Base-by-base conservation (phyloP, 2,888 invertebrate species). In the Microplitis deprimator region DNA sequence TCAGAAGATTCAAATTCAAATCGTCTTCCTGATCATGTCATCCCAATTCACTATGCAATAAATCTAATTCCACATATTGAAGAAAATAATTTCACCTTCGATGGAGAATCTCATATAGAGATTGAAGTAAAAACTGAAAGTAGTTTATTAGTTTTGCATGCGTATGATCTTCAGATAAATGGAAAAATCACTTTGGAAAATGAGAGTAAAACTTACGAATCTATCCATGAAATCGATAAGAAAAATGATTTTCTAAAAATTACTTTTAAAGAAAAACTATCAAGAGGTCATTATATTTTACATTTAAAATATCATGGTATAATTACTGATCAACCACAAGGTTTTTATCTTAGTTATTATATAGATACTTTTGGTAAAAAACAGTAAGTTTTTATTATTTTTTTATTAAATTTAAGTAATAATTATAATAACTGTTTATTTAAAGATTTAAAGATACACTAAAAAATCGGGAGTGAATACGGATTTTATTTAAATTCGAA, bases 291-390 rank as follows among this genome's bases (percentile, higher is more conserved):
- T n/a, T 93, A 93, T 79, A 91, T 89, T 0, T 83, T 93, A n/a
- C 90, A 91, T 79, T 84, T 93, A 10, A 86, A 90, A 0, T 93
- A 92, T 84, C 85, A 87, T 13, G 93, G 93, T 8, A 86, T 84
- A 17, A 91, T 94, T 20, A 92, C 91, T 8, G 92, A 93, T 84
- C 91, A 92, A 1, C 88, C 93, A 77, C 91, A 91, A 68, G 95
- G 95, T 68, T 93, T 95, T 85, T 95, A 94, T 85, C 92, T 92
- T 83, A 94, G 93, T 81, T 92, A 91, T 67, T 95, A 95, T 83
- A 89, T 86, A 6, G 90, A 91, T 77, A 71, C 87, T 7, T 79
- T 87, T 38, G 90, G 90, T 59, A 89, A 89, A 82, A 90, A 76
- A 10, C 79, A 71, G 84, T 89, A 86, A 81, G 83, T 84, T 20